A percentile compares a stretch with the other conserved stretches of the same genome.
Evolutionary conservation across 1,140 invertebrate species (phyloP).

Genomic region (Trypoxylus dichotomus): DNA sequence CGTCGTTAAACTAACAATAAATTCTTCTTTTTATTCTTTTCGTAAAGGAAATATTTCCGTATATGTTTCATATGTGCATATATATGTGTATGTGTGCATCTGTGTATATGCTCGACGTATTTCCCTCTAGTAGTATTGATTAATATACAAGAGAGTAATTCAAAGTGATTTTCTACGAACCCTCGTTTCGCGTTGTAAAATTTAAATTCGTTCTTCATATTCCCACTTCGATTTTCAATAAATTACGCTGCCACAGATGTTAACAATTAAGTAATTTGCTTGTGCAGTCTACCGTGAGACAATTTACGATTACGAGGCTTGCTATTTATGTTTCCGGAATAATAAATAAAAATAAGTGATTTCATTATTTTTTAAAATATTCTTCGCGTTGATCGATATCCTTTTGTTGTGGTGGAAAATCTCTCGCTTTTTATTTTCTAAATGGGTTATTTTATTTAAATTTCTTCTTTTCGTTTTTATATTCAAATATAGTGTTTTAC

Average conservation of each 20-base stretch:
- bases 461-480: too few relatives aligned
- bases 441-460: too few relatives aligned
- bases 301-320: neutral
- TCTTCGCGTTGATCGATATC: too few relatives aligned
- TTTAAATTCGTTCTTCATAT: neutral
- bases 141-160: neutral
- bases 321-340: neutral
- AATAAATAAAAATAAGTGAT: too few relatives aligned
- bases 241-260: conserved; percentile 3
- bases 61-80: neutral
- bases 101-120: too few relatives aligned
- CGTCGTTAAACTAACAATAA: neutral
- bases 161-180: neutral
- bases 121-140: neutral
- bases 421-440: too few relatives aligned
- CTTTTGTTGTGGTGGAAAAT: too few relatives aligned
- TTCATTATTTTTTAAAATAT: too few relatives aligned
- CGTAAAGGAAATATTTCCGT: neutral
- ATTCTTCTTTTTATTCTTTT: neutral
- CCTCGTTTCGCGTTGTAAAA: neutral
- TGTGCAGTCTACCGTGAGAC: neutral
- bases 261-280: neutral
- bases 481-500: too few relatives aligned
- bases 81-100: too few relatives aligned
- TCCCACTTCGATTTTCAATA: neutral